Conservation (phyloP, 1,140 invertebrate species). For the Saxidomus purpurata region DNA sequence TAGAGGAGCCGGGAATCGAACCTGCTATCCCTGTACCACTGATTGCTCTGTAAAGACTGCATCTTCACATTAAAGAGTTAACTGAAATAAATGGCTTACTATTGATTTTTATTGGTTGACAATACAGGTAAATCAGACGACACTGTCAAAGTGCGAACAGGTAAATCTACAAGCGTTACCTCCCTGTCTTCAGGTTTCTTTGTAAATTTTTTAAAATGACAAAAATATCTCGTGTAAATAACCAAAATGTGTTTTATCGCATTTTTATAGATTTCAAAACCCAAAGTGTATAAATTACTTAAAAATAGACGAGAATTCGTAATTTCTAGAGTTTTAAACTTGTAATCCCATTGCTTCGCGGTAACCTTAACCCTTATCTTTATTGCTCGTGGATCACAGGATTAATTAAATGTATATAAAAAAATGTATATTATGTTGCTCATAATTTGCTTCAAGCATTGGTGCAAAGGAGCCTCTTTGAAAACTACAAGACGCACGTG, state of each 20-base stretch:
- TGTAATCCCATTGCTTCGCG: too few species aligned
- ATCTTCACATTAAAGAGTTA: too few species aligned
- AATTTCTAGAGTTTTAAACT: too few species aligned
- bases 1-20: too few species aligned
- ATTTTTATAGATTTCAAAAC: background rate
- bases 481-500: constrained; percentile 18
- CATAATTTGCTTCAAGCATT: background rate
- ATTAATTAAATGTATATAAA: background rate
- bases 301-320: too few species aligned
- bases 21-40: too few species aligned
- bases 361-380: background rate
- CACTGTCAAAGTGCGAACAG: background rate
- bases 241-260: too few species aligned
- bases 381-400: background rate
- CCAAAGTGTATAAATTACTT: too few species aligned
- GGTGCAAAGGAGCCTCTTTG: background rate
- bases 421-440: background rate
- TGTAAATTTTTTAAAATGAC: background rate
- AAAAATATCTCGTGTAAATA: too few species aligned
- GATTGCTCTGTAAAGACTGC: too few species aligned
- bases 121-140: constrained; percentile 52
- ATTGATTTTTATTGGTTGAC: too few species aligned
- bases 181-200: background rate
- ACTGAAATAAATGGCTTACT: too few species aligned
- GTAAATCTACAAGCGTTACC: constrained; percentile 26